Evolutionary conservation across 2,797 vertebrate species (phyloP).

Genomic region (Myotis daubentonii): DNA sequence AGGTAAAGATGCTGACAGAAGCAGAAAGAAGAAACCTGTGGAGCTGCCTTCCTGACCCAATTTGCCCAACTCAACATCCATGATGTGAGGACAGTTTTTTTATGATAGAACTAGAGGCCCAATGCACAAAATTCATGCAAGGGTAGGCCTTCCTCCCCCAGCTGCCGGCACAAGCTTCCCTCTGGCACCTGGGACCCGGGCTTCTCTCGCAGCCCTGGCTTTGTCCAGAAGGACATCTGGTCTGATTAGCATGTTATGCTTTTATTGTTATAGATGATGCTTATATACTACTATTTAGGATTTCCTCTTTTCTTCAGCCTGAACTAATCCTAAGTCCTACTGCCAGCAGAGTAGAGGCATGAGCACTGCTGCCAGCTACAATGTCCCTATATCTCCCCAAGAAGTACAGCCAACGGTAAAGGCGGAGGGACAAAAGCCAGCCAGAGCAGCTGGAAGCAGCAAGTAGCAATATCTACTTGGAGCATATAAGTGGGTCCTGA

Average conservation of each 20-base stretch:
- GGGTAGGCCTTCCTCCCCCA: too few relatives aligned
- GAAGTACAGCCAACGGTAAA: not conserved
- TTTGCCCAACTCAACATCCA: not conserved
- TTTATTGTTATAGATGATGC: not conserved
- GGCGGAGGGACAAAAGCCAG: not conserved
- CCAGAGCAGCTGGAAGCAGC: not conserved
- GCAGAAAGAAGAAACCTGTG: not conserved
- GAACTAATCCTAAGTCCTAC: not conserved
- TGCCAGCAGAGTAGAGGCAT: not conserved
- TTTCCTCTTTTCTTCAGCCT: not conserved
- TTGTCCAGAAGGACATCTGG: too few relatives aligned
- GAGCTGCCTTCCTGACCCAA: not conserved
- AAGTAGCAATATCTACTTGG: not conserved
- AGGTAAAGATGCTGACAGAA: not conserved
- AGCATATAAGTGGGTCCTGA: not conserved
- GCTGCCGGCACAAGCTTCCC: too few relatives aligned
- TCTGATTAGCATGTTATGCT: too few relatives aligned
- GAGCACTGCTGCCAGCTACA: not conserved
- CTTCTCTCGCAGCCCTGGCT: too few relatives aligned
- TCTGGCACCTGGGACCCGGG: too few relatives aligned
- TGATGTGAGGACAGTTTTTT: not conserved
- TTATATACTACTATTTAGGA: not conserved
- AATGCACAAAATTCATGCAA: too few relatives aligned
- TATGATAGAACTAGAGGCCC: not conserved
- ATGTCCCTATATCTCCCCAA: too few relatives aligned